Evolutionary conservation across 2,888 invertebrate species (phyloP).

Genomic region (Sesamia inferens): DNA sequence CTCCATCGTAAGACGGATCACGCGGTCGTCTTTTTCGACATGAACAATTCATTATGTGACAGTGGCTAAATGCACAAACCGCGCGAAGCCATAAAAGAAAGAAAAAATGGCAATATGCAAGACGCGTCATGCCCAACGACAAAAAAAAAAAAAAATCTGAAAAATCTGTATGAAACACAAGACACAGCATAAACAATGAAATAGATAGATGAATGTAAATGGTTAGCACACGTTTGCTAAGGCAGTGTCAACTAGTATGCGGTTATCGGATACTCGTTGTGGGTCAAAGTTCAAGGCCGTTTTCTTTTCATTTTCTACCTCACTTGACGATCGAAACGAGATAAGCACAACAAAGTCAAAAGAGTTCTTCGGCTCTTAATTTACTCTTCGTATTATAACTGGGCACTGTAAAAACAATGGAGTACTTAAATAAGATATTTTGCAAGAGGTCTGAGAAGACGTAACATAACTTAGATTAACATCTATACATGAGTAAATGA

Average conservation of each 20-base stretch:
- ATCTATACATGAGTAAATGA: background rate
- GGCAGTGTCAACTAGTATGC: conserved; percentile 19
- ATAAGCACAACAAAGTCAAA: conserved; percentile 43
- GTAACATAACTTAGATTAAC: conserved; percentile 1
- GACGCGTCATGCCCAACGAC: no score
- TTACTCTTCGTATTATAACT: conserved; percentile 29
- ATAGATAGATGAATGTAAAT: background rate
- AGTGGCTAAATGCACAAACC: no score
- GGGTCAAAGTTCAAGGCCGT: conserved; percentile 49
- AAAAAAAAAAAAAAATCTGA: background rate
- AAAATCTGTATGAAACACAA: background rate
- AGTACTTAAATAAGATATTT: conserved; percentile 28
- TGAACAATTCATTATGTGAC: no score
- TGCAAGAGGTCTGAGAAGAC: conserved; percentile 14
- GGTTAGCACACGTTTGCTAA: conserved; percentile 24
- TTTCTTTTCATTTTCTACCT: conserved; percentile 45
- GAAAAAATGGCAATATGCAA: no score
- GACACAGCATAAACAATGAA: background rate
- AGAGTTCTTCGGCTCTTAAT: conserved; percentile 37
- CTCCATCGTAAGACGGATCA: no score
- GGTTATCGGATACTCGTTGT: conserved; percentile 26
- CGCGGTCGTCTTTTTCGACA: no score
- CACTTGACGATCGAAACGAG: background rate
- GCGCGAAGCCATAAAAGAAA: no score
- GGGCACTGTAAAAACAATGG: conserved; percentile 36